Conservation (phyloP, 2,113 vertebrate species). For the Thryonomys swinderianus region DNA sequence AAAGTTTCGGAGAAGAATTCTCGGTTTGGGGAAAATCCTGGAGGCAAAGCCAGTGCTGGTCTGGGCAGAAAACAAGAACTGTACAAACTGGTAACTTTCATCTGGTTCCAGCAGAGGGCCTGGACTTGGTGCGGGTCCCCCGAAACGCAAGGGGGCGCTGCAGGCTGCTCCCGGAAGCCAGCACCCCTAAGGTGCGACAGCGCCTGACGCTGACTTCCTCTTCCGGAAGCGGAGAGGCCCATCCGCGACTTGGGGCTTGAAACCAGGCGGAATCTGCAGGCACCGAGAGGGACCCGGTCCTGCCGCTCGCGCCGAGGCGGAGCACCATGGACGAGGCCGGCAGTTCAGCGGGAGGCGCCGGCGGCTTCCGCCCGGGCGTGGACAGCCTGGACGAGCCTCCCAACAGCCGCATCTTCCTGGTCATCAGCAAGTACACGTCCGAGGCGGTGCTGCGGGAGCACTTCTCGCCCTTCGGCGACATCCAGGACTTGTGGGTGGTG, state of each 20-base stretch:
- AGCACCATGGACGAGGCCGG: slow-evolving; percentile 82
- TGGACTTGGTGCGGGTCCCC: background rate
- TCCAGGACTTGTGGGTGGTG: slow-evolving; percentile 95
- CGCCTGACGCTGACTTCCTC: background rate
- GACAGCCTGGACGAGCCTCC: slow-evolving; percentile 96
- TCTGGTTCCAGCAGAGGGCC: fast-evolving
- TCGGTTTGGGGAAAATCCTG: background rate
- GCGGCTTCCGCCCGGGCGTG: slow-evolving; percentile 83
- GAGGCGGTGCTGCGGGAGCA: slow-evolving; percentile 92
- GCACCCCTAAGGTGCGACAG: fast-evolving
- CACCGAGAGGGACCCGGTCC: fast-evolving
- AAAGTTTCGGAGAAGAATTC: background rate
- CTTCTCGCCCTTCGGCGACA: slow-evolving; percentile 92
- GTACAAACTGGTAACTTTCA: background rate
- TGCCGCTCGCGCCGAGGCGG: background rate
- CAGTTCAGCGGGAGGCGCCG: slow-evolving; percentile 68
- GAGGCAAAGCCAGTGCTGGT: background rate
- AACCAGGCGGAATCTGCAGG: fast-evolving
- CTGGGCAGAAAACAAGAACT: background rate
- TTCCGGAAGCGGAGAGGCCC: slow-evolving; percentile 61
- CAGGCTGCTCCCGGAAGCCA: background rate
- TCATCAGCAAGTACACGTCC: slow-evolving; percentile 91
- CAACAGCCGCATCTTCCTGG: slow-evolving; percentile 95
- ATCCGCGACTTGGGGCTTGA: background rate
- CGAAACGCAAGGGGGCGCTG: slow-evolving; percentile 62